Conservation (phyloP, 2,888 invertebrate genomes). For the Harpalus rubripes region DNA sequence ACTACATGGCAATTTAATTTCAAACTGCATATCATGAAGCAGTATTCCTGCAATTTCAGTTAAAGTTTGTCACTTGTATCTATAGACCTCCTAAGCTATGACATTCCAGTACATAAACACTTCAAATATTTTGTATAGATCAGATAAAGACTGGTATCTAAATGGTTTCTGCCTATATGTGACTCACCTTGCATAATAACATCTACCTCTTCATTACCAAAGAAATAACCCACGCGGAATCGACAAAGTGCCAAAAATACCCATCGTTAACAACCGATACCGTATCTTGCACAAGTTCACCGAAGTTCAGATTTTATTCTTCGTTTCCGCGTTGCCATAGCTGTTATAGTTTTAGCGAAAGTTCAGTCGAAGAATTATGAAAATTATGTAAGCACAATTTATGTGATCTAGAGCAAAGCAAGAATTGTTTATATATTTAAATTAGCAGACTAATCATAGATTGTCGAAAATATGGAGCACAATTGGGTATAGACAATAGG, state of each 20-base stretch:
- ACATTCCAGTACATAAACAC: not conserved
- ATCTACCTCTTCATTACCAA: not conserved
- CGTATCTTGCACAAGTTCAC: not conserved
- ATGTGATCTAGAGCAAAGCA: constrained; percentile 43
- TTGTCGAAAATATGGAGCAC: constrained; percentile 17
- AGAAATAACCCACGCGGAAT: not conserved
- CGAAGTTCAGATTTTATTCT: not conserved
- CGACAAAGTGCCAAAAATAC: not conserved
- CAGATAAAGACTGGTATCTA: not conserved
- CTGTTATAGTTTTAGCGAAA: not conserved
- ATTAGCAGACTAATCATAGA: constrained; percentile 27
- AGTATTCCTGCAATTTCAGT: not conserved
- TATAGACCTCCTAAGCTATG: not conserved
- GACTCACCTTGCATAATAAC: not conserved
- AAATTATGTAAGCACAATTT: not conserved
- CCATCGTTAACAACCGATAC: not conserved
- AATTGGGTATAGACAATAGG: not conserved
- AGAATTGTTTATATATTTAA: constrained; percentile 42
- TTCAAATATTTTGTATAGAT: not conserved
- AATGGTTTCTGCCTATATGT: not conserved
- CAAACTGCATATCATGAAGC: not conserved
- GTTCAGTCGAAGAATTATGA: not conserved
- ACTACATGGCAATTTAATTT: not conserved
- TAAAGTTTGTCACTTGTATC: not conserved
- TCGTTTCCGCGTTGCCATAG: not conserved